These are phyloP conservation scores for Penelope pileata DNA, from an alignment of 2,113 vertebrate genomes.

Conservation along the genomic window DNA sequence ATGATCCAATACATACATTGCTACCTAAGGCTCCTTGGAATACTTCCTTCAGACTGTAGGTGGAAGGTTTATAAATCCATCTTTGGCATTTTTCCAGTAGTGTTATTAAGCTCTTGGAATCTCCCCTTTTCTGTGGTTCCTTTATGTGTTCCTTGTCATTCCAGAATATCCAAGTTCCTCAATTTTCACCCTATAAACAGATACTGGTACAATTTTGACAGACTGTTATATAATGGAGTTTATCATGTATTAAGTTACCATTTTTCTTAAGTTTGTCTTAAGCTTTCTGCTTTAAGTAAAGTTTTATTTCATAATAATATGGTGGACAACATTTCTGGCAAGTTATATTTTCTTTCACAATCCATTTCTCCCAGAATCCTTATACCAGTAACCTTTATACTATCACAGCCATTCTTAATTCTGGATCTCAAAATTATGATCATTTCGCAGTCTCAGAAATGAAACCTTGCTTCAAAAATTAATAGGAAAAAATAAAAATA, in stretches of 20 bases:
- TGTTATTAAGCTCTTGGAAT: slow-evolving; percentile 44
- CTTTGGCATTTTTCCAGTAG: slow-evolving; percentile 50
- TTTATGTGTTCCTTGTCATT: slow-evolving; percentile 46
- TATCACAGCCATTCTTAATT: not conserved
- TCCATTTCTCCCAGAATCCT: not conserved
- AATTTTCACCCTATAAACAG: slow-evolving; percentile 48
- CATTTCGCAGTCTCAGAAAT: not conserved
- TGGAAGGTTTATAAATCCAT: slow-evolving; percentile 48
- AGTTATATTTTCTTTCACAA: not conserved
- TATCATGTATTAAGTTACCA: not conserved
- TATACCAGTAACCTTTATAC: not conserved
- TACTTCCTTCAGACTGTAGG: slow-evolving; percentile 26
- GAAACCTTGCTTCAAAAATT: not conserved
- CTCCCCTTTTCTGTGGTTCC: slow-evolving; percentile 2
- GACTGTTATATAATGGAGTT: not conserved
- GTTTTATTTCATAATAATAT: not conserved
- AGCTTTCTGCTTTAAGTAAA: not conserved
- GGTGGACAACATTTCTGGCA: not conserved
- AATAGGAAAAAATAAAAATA: not conserved
- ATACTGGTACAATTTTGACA: not conserved
- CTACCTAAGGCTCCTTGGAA: slow-evolving; percentile 54
- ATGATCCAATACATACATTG: slow-evolving; percentile 54
- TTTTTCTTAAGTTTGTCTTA: not conserved
- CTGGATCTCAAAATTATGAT: not conserved
- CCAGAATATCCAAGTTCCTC: slow-evolving; percentile 16